phyloP scores from a whole-genome alignment of 2,797 vertebrate genomes.

The Macrochelys suwanniensis region DNA sequence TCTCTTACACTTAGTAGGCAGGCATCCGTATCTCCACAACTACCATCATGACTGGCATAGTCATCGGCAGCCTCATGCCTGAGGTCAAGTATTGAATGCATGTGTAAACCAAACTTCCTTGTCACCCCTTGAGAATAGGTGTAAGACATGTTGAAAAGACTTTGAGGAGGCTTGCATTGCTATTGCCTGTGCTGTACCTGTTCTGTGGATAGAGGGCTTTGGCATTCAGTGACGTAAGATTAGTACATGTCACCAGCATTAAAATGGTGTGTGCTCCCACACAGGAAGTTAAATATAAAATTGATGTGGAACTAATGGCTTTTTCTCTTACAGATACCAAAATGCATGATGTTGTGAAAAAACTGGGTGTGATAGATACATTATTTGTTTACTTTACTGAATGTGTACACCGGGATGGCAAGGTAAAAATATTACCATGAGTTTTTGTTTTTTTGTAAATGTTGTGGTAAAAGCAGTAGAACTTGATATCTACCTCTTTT shows the following conservation, averaged over 20 bases:
- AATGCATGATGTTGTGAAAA: slow-evolving; percentile 91
- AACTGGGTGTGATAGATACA: slow-evolving; percentile 86
- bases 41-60: no score
- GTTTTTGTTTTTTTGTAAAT: neutral
- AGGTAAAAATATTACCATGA: slow-evolving; percentile 82
- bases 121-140: neutral
- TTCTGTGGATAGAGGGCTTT: neutral
- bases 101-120: no score
- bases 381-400: slow-evolving; percentile 86
- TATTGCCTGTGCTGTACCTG: neutral
- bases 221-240: neutral
- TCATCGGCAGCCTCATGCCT: no score
- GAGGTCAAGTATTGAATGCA: no score
- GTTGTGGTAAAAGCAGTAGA: neutral
- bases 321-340: slow-evolving; percentile 85
- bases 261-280: neutral
- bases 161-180: neutral
- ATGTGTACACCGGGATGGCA: slow-evolving; percentile 84
- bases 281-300: neutral
- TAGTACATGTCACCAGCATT: neutral
- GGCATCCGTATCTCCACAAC: no score
- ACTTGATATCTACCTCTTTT: neutral
- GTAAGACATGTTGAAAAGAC: neutral
- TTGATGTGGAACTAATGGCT: neutral
- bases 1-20: no score